Conservation (phyloP, 2,888 invertebrate genomes). For the Cephalotes varians region DNA sequence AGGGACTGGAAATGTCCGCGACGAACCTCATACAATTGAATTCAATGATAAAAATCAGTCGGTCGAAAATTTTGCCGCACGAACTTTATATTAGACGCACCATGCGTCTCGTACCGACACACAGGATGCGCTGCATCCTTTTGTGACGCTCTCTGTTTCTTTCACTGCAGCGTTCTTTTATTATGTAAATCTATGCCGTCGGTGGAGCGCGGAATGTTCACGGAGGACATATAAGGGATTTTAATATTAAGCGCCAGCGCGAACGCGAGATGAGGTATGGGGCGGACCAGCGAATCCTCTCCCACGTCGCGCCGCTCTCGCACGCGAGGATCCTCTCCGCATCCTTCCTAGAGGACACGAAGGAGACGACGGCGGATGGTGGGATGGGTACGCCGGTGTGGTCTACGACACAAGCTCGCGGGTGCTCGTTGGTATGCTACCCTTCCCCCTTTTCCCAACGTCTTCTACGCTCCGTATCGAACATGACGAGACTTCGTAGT, state of each 20-base stretch:
- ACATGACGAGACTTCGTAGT: slow-evolving; percentile 76
- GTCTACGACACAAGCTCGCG: slow-evolving; percentile 61
- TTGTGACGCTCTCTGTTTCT: slow-evolving; percentile 55
- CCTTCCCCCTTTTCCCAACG: slow-evolving; percentile 53
- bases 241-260: slow-evolving; percentile 79
- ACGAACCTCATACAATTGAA: too few species aligned
- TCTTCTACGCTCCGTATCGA: slow-evolving; percentile 64
- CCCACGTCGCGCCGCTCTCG: not conserved
- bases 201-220: slow-evolving; percentile 64
- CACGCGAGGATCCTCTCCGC: slow-evolving; percentile 15
- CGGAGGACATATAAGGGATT: slow-evolving; percentile 76
- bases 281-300: slow-evolving; percentile 45
- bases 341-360: slow-evolving; percentile 26
- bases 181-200: slow-evolving; percentile 81
- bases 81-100: not conserved
- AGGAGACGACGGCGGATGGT: not conserved
- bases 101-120: slow-evolving; percentile 3
- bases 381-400: slow-evolving; percentile 40
- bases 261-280: slow-evolving; percentile 59
- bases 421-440: slow-evolving; percentile 75
- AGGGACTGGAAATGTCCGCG: too few species aligned
- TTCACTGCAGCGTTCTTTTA: slow-evolving; percentile 71
- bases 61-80: too few species aligned
- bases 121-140: slow-evolving; percentile 50
- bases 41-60: too few species aligned